Evolutionary conservation across 2,888 invertebrate species (phyloP), one percentile per base, ranked within the genome.

Genomic region (Callyntrura sp.): DNA sequence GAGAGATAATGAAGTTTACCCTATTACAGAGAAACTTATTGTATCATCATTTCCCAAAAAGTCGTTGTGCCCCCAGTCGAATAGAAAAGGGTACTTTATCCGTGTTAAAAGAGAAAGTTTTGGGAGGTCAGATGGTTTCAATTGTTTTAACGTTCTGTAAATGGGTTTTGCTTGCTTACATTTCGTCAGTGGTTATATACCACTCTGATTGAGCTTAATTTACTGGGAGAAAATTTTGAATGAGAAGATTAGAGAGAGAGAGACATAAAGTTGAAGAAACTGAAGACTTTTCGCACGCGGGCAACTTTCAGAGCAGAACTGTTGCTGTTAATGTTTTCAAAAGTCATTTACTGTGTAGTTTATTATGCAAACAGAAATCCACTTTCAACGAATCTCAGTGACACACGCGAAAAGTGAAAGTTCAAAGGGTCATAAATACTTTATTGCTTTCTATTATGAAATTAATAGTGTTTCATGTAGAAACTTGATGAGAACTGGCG

Each of bases 371-470:
- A 45, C 81, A 60, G 60, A 81, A 81, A 81, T 45, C 62, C 81
- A 81, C 62, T 81, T n/a, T 62, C 3, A 73, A 5, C 76, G 17
- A 76, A 76, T 51, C 76, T 25, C 55, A 55, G 51, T 51, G 76
- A 76, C 76, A 51, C 51, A 76, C 25, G 23, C n/a, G 17, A 43
- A 23, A 1, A 62, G 14, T 12, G 78, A 78, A 65, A 78, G 78
- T 86, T 86, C 78, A 86, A 86, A 79, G 62, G 45, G 65, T 62
- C 17, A 55, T 86, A 86, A 86, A 86, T 86, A 86, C 78, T 86
- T 86, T 86, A 86, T 28, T 83, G 48, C 83, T 35, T 51, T 48
- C 51, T 51, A 65, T 83, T 83, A 65, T 51, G 68, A 83, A 4
- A 79, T 79, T 79, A 43, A 60, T 57, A 60, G 60, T 11, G 5